These are phyloP conservation scores for Alethe castanea DNA, from an alignment of 2,113 vertebrate species.

Conservation along the genomic window DNA sequence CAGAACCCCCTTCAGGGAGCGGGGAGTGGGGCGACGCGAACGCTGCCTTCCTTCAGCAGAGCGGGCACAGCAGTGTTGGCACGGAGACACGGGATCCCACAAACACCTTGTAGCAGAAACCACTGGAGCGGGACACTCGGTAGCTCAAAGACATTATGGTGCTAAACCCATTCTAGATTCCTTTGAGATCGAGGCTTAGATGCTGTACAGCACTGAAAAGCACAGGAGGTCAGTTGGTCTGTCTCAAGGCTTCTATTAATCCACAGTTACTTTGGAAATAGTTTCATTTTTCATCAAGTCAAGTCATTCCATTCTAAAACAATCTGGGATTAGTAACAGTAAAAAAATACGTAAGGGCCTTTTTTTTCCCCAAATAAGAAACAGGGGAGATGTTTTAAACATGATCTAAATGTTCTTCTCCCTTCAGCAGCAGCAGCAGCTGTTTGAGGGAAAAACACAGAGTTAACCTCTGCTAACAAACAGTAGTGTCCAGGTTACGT, in stretches of 20 bases:
- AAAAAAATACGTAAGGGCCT: background rate
- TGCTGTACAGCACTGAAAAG: slow-evolving; percentile 73
- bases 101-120: slow-evolving; percentile 87
- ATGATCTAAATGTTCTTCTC: background rate
- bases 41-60: slow-evolving; percentile 75
- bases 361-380: background rate
- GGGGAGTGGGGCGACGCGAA: slow-evolving; percentile 80
- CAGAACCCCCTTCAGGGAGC: slow-evolving; percentile 12
- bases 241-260: slow-evolving; percentile 64
- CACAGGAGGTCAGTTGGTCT: slow-evolving; percentile 72
- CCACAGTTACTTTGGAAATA: slow-evolving; percentile 24
- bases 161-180: slow-evolving; percentile 80
- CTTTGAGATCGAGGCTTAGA: slow-evolving; percentile 66
- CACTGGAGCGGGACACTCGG: background rate
- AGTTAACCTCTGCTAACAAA: background rate
- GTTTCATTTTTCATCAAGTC: slow-evolving; percentile 21
- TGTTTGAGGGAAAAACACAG: background rate
- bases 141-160: slow-evolving; percentile 78
- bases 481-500: background rate
- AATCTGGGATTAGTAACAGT: background rate
- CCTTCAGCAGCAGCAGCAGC: slow-evolving; percentile 1
- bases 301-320: slow-evolving; percentile 31
- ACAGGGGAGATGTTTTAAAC: slow-evolving; percentile 29
- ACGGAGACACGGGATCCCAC: slow-evolving; percentile 81
- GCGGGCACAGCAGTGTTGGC: background rate